These are phyloP conservation scores for Prosapia bicincta DNA, from an alignment of 2,888 invertebrate genomes.

Conservation along the genomic window DNA sequence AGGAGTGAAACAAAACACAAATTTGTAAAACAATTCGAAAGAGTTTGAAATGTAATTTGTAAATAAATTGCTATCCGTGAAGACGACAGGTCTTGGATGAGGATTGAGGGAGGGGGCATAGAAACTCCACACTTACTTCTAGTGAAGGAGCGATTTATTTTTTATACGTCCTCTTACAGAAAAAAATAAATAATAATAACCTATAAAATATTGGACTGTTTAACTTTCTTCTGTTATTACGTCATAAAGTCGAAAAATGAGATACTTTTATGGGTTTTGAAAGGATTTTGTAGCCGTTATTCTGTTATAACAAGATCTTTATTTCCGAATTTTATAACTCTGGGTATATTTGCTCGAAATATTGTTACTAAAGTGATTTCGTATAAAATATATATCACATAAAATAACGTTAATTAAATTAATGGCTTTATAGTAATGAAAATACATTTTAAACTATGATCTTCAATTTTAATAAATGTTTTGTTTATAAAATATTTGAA, in stretches of 20 bases:
- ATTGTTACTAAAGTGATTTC: no score
- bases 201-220: not conserved
- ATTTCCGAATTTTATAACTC: not conserved
- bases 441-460: no score
- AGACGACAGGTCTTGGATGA: not conserved
- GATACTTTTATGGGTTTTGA: not conserved
- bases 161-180: not conserved
- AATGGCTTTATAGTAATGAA: no score
- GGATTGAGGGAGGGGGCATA: not conserved
- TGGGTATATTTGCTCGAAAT: not conserved
- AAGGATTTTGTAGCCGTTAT: not conserved
- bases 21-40: not conserved
- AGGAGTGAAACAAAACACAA: not conserved
- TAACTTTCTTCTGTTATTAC: not conserved
- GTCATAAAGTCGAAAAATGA: not conserved
- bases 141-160: not conserved
- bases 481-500: no score
- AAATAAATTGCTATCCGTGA: not conserved
- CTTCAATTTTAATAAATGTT: no score
- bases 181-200: not conserved
- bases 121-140: not conserved
- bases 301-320: not conserved
- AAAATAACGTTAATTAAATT: no score
- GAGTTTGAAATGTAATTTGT: not conserved
- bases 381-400: no score